Base-by-base conservation (phyloP, 2,888 invertebrate genomes). In the Nomada ruficornis region DNA sequence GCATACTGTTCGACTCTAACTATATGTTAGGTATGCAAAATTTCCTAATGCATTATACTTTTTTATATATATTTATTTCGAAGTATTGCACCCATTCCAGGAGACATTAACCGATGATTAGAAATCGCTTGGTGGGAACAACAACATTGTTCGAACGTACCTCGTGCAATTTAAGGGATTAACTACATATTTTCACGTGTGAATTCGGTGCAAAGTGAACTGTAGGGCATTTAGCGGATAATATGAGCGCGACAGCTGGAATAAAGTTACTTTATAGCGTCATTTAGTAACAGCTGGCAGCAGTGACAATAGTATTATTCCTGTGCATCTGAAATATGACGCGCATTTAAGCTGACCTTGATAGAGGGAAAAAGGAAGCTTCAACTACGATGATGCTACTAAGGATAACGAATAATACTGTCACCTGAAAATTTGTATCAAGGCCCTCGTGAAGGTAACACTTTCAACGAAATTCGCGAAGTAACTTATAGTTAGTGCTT, bases 281-380 rank as follows among this genome's bases (percentile, higher is more conserved):
- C 80, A 77, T 81, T 86, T 84, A 84, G 84, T 64, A 84, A 72
- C 86, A 86, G 77, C 84, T 78, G 76, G 70, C 68, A 77, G 68
- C 82, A 72, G 47, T 69, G 82, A 83, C 83, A 83, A 83, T 83
- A 67, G 83, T 74, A 82, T 82, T 82, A 83, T 74, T 70, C 52
- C 67, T 29, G 26, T 50, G 64, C 81, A 74, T 59, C 59, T 77
- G 70, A 76, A 75, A 59, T 71, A 71, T 80, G 70, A 79, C 26
- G 69, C 23, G 59, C 59, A 26, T 81, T 86, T 76, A 71, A 76
- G 71, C 59, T 72, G 78, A 67, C 47, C 68, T 77, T 74, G 63
- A 65, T 65, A 54, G 79, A 79, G 44, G 64, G 44, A 50, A 44
- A 70, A 29, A 42, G 20, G n/a, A 60, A 20, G 11, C 26, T 57